These are phyloP conservation scores for Clavelina lepadiformis DNA, from an alignment of 23 tunicate genomes.

Conservation along the genomic window DNA sequence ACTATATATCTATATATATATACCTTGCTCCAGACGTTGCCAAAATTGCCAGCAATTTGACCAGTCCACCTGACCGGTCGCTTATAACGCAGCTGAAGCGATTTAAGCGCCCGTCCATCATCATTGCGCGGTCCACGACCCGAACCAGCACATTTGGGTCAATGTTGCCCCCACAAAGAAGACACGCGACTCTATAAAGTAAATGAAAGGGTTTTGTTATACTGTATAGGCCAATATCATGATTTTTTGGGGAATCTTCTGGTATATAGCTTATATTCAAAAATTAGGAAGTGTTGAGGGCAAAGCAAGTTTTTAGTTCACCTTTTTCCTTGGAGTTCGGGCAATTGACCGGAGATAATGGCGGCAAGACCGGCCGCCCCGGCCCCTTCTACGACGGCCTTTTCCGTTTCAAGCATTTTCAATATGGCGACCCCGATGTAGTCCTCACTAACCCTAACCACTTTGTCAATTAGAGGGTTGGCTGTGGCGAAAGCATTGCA, in stretches of 20 bases:
- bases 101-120: slow-evolving; percentile 54
- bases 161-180: slow-evolving; percentile 79
- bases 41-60: neutral
- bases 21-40: slow-evolving; percentile 17
- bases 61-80: slow-evolving; percentile 65
- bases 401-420: slow-evolving; percentile 60
- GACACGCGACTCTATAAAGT: slow-evolving; percentile 40
- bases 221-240: too few relatives aligned
- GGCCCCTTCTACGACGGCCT: slow-evolving; percentile 74
- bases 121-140: slow-evolving; percentile 54
- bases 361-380: slow-evolving; percentile 78
- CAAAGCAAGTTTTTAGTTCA: slow-evolving; percentile 6
- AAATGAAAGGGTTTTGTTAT: too few relatives aligned
- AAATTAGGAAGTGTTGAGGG: neutral
- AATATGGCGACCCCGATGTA: slow-evolving; percentile 60
- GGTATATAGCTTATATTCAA: neutral
- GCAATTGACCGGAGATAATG: slow-evolving; percentile 44
- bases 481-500: slow-evolving; percentile 65
- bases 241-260: too few relatives aligned
- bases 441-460: slow-evolving; percentile 57
- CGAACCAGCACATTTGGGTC: slow-evolving; percentile 44
- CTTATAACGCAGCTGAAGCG: slow-evolving; percentile 32
- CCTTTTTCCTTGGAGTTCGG: slow-evolving; percentile 82
- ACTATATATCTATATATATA: neutral
- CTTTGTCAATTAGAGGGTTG: slow-evolving; percentile 43